These are phyloP conservation scores for Rhynchonycteris naso DNA, from an alignment of 2,797 vertebrate species.

Conservation along the genomic window DNA sequence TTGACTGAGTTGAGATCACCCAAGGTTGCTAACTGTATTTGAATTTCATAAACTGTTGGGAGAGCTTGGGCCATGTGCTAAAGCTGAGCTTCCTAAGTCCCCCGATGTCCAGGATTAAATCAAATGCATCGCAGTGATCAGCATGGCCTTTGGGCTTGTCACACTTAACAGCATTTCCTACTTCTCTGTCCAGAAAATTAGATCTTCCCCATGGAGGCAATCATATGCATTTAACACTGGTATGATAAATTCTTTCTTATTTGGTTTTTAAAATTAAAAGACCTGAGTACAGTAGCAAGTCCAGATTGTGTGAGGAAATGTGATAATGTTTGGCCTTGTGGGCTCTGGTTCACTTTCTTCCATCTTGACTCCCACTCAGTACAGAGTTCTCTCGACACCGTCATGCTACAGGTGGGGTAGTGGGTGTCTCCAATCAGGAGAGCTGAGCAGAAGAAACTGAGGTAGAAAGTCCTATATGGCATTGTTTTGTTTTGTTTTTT, in stretches of 20 bases:
- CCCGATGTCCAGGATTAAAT: conserved; percentile 78
- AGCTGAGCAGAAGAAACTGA: not conserved
- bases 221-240: conserved; percentile 71
- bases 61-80: conserved; percentile 60
- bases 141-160: conserved; percentile 79
- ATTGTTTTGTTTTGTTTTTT: not conserved
- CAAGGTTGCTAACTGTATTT: conserved; percentile 64
- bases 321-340: conserved; percentile 23
- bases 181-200: conserved; percentile 75
- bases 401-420: not conserved
- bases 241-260: conserved; percentile 75
- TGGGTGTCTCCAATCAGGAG: not conserved
- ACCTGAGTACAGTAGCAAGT: conserved; percentile 58
- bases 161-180: conserved; percentile 81
- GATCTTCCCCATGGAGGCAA: conserved; percentile 76
- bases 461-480: not conserved
- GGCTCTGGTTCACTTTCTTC: conserved; percentile 6
- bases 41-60: conserved; percentile 72
- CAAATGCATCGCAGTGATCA: conserved; percentile 75
- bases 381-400: not conserved
- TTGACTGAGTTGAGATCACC: conserved; percentile 62
- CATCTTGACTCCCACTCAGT: not conserved
- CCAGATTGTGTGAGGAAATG: conserved; percentile 56
- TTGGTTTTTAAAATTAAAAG: conserved; percentile 73
- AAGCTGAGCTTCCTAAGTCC: conserved; percentile 74